phyloP scores from a whole-genome alignment of 2,113 vertebrate species.

The Centrocercus urophasianus region DNA sequence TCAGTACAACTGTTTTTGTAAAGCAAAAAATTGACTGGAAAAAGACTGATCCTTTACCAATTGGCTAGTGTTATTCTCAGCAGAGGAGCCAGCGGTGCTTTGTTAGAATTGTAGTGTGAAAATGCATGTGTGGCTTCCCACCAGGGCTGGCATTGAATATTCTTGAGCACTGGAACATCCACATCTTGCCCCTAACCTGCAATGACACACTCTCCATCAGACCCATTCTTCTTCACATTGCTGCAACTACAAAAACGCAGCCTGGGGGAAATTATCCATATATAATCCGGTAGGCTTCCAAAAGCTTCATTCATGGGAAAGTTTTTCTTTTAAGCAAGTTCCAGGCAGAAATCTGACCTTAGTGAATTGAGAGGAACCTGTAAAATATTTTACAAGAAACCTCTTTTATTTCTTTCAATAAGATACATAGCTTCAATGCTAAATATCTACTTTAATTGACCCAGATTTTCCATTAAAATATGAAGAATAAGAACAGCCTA shows the following conservation, averaged over 20 bases:
- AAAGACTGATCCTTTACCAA: background rate
- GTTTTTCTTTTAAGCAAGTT: background rate
- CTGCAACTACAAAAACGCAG: rapidly evolving
- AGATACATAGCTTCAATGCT: background rate
- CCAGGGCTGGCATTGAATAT: background rate
- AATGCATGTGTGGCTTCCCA: background rate
- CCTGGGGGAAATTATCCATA: background rate
- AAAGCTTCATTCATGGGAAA: background rate
- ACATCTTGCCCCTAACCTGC: background rate
- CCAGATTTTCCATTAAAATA: background rate
- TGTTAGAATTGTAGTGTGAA: background rate
- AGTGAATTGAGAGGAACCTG: background rate
- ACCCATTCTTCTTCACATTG: background rate
- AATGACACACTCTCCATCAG: rapidly evolving
- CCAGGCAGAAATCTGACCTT: background rate
- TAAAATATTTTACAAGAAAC: background rate
- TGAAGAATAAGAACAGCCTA: background rate
- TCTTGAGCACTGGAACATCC: too few relatives aligned
- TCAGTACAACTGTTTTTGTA: background rate
- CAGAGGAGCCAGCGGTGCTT: background rate
- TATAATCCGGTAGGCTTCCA: background rate
- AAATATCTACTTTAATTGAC: background rate
- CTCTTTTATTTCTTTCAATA: background rate
- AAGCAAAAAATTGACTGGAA: background rate
- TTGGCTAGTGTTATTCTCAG: background rate